These are phyloP conservation scores for Urocyon cinereoargenteus DNA, from an alignment of 2,797 vertebrate species.

Conservation along the genomic window DNA sequence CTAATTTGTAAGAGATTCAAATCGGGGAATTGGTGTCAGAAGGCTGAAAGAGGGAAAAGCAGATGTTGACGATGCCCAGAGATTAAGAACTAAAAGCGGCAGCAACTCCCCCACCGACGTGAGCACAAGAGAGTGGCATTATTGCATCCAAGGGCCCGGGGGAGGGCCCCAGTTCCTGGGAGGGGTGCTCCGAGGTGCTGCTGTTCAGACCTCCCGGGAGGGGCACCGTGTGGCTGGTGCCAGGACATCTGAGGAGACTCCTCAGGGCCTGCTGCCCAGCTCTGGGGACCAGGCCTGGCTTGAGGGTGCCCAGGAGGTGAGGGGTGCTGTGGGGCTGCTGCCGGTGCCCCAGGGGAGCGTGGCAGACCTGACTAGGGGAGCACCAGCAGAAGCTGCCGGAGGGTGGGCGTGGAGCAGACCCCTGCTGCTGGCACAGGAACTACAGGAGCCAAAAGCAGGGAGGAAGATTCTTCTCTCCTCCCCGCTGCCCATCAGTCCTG, in stretches of 20 bases:
- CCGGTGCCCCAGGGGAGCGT: background rate
- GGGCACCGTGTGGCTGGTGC: background rate
- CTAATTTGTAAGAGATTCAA: background rate
- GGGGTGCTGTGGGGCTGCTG: background rate
- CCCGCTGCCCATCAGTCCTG: background rate
- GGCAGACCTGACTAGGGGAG: background rate
- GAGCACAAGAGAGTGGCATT: no score
- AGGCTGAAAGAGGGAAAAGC: background rate
- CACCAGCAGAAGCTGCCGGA: background rate
- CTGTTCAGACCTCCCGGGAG: background rate
- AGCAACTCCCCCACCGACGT: background rate
- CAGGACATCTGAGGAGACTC: background rate
- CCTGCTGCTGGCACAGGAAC: background rate
- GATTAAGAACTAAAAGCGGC: background rate
- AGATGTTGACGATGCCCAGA: background rate
- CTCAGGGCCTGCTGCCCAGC: background rate
- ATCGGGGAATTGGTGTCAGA: background rate
- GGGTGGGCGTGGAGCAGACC: background rate
- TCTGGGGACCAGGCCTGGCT: background rate
- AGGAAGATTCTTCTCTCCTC: background rate
- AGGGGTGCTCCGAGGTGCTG: background rate
- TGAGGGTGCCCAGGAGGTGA: fast-evolving
- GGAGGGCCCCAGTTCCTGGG: background rate
- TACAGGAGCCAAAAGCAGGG: background rate
- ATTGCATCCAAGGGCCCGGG: background rate